These are phyloP conservation scores for Cyclargus thomasi DNA, from an alignment of 1,140 invertebrate genomes.

Conservation along the genomic window DNA sequence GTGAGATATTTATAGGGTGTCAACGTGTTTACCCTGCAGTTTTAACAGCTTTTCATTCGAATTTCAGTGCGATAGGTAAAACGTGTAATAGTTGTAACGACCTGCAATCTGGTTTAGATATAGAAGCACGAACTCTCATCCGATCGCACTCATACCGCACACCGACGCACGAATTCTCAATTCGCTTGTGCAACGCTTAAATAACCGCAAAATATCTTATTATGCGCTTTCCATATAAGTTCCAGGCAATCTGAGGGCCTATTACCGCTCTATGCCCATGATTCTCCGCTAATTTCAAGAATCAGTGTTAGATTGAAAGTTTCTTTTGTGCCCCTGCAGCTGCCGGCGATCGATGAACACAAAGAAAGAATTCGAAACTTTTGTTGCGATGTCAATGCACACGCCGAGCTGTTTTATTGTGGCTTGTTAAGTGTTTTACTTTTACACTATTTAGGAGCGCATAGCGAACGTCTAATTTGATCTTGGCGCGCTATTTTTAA, in stretches of 20 bases:
- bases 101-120: conserved; percentile 51
- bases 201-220: conserved; percentile 73
- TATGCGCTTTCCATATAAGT: conserved; percentile 70
- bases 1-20: background rate
- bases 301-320: conserved; percentile 43
- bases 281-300: conserved; percentile 62
- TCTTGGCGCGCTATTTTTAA: conserved; percentile 34
- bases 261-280: conserved; percentile 53
- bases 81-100: conserved; percentile 58
- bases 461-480: conserved; percentile 17
- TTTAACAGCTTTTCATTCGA: conserved; percentile 41
- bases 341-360: conserved; percentile 62
- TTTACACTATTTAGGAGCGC: background rate
- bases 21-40: background rate
- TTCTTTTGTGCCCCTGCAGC: conserved; percentile 59
- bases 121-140: conserved; percentile 41
- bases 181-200: conserved; percentile 68
- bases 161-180: conserved; percentile 66
- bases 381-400: conserved; percentile 57
- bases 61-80: conserved; percentile 31
- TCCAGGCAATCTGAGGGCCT: conserved; percentile 56
- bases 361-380: conserved; percentile 59
- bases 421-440: conserved; percentile 23
- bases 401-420: conserved; percentile 52
- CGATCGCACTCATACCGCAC: conserved; percentile 51